Evolutionary conservation across 2,888 invertebrate species (phyloP).

Genomic region (Bibio marci): DNA sequence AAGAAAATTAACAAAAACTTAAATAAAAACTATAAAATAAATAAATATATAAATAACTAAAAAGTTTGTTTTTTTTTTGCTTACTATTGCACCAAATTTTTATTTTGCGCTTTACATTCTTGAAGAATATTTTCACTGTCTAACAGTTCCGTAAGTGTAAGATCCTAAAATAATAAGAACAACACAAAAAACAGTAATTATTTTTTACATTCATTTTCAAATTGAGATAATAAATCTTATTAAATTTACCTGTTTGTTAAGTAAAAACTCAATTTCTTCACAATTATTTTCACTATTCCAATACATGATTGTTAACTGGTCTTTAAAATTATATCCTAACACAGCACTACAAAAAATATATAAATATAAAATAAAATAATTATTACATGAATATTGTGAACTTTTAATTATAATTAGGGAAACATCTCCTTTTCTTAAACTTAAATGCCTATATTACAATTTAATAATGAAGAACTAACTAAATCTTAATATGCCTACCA

Average conservation of each 20-base stretch:
- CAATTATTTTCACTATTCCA: slow-evolving; percentile 18
- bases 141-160: slow-evolving; percentile 74
- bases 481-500: too few relatives aligned
- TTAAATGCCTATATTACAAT: too few relatives aligned
- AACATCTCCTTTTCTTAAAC: too few relatives aligned
- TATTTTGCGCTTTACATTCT: slow-evolving; percentile 87
- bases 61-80: slow-evolving; percentile 59
- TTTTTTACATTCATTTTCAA: slow-evolving; percentile 7
- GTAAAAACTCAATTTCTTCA: slow-evolving; percentile 27
- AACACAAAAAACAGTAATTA: slow-evolving; percentile 9
- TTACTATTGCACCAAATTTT: slow-evolving; percentile 82
- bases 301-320: slow-evolving; percentile 9
- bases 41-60: neutral
- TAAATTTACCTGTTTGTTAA: slow-evolving; percentile 25
- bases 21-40: neutral
- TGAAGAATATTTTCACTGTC: slow-evolving; percentile 91
- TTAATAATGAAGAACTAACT: too few relatives aligned
- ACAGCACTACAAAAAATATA: too few relatives aligned
- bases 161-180: slow-evolving; percentile 45
- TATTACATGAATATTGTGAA: too few relatives aligned
- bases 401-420: too few relatives aligned
- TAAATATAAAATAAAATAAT: too few relatives aligned
- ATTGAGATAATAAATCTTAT: slow-evolving; percentile 3
- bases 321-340: neutral
- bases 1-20: neutral